These are phyloP conservation scores for Sebastes minor DNA, from an alignment of 2,797 vertebrate genomes.

Conservation along the genomic window DNA sequence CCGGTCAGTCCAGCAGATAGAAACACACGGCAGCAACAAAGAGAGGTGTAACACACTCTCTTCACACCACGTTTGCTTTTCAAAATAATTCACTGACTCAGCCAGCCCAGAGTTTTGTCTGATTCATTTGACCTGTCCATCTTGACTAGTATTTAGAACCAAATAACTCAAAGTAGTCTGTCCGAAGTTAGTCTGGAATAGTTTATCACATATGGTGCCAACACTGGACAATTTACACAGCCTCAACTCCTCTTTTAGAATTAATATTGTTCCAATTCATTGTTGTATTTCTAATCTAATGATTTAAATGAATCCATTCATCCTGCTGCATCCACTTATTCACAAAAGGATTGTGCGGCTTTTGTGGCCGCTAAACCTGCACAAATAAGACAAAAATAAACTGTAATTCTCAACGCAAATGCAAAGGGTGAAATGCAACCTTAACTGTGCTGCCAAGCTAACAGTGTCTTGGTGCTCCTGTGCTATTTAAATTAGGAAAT, in stretches of 20 bases:
- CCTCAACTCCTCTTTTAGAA: not conserved
- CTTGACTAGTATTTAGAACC: not conserved
- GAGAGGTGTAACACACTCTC: not conserved
- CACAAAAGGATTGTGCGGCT: not conserved
- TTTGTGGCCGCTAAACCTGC: too few species aligned
- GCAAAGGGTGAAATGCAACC: too few species aligned
- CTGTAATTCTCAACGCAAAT: too few species aligned
- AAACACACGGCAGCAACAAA: slow-evolving; percentile 22
- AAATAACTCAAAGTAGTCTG: not conserved
- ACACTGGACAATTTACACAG: not conserved
- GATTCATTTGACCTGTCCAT: not conserved
- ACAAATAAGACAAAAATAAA: too few species aligned
- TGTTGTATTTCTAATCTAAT: not conserved
- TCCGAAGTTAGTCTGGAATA: not conserved
- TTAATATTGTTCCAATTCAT: not conserved
- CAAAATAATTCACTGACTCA: not conserved
- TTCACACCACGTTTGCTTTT: not conserved
- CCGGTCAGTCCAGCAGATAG: slow-evolving; percentile 35
- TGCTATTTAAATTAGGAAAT: too few species aligned
- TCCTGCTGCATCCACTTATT: too few species aligned
- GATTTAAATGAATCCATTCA: not conserved
- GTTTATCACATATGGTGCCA: not conserved
- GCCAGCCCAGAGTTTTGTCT: not conserved
- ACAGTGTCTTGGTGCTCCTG: too few species aligned
- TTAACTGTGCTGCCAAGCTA: too few species aligned